Conservation (phyloP, 1,140 invertebrate species). For the Drosophila santomea region DNA sequence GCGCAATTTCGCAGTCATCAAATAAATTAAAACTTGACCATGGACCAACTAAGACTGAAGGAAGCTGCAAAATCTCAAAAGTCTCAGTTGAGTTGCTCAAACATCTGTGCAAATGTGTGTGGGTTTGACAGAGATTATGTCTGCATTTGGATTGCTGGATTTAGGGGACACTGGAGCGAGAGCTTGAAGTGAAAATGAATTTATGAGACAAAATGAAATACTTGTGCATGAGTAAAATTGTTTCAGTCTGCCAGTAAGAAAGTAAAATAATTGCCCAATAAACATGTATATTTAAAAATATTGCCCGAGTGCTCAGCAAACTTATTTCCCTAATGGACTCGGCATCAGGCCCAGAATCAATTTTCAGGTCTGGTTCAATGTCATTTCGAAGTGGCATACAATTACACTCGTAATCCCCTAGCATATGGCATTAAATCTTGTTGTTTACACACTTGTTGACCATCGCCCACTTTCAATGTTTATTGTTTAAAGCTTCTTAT, state of each 20-base stretch:
- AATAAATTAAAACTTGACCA: conserved; percentile 71
- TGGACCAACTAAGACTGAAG: conserved; percentile 59
- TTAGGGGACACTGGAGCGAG: conserved; percentile 11
- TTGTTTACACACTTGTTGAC: conserved; percentile 19
- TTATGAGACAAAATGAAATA: conserved; percentile 41
- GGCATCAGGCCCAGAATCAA: conserved; percentile 2
- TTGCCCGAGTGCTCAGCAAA: conserved; percentile 11
- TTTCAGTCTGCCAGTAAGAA: conserved; percentile 26
- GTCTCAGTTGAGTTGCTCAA: conserved; percentile 55
- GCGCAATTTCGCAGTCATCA: conserved; percentile 55
- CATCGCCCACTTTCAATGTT: conserved; percentile 18
- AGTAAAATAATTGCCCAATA: not conserved
- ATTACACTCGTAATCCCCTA: conserved; percentile 41
- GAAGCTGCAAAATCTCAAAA: conserved; percentile 52
- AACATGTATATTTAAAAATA: conserved; percentile 16
- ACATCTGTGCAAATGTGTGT: conserved; percentile 43
- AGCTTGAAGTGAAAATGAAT: conserved; percentile 24
- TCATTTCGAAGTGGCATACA: conserved; percentile 10
- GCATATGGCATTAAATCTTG: conserved; percentile 13
- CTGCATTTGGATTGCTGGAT: conserved; percentile 35
- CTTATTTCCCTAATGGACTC: conserved; percentile 44
- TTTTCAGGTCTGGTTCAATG: conserved; percentile 3
- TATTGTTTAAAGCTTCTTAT: conserved; percentile 11
- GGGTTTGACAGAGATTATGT: conserved; percentile 42
- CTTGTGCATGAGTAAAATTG: conserved; percentile 41